Percentiles rank a stretch among this genome's conserved stretches.
These are phyloP conservation scores for Odontamblyopus rebecca DNA, from an alignment of 2,797 vertebrate species.

Conservation along the genomic window DNA sequence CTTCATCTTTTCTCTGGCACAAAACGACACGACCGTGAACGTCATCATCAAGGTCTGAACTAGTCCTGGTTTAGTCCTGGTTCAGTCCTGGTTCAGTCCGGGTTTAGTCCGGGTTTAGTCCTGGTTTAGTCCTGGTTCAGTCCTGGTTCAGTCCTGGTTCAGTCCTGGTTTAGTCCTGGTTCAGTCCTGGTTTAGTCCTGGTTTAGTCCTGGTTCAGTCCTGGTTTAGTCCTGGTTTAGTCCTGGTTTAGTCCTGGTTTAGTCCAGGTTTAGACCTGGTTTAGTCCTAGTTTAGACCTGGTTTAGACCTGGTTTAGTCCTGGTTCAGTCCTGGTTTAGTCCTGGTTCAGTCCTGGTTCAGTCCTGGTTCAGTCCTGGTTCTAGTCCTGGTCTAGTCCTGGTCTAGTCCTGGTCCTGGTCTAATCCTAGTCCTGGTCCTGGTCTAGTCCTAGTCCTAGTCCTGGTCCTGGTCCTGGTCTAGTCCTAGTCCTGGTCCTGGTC, in stretches of 20 bases:
- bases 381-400: neutral
- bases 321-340: neutral
- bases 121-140: neutral
- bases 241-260: neutral
- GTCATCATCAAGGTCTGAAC: constrained; percentile 61
- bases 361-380: neutral
- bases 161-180: no score
- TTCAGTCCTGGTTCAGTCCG: neutral
- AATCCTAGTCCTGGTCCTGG: no score
- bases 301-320: neutral
- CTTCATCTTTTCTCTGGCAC: constrained; percentile 70
- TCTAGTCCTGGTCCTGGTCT: no score
- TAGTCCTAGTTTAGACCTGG: neutral
- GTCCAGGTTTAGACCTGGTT: neutral
- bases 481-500: no score
- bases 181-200: no score
- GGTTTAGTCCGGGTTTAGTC: neutral
- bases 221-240: neutral
- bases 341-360: no score
- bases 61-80: neutral
- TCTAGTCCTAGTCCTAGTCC: no score
- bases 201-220: no score
- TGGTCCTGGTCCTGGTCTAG: no score
- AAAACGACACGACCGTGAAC: constrained; percentile 38
- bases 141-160: no score